Conservation (phyloP, 2,797 vertebrate genomes). For the Epinephelus coioides region DNA sequence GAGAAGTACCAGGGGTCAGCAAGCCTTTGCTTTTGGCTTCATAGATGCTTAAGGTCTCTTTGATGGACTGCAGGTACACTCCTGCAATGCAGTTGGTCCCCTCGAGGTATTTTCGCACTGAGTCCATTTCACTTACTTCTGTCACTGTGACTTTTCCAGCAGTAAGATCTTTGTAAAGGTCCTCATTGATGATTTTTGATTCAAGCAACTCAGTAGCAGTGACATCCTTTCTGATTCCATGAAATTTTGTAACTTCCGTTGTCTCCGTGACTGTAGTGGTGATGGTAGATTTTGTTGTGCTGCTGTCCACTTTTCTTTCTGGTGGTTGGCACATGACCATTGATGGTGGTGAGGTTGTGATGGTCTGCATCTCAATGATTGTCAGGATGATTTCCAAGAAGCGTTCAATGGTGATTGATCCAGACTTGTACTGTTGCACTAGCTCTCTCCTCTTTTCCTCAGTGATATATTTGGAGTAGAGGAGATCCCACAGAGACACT, state of each 20-base stretch:
- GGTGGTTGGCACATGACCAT: not conserved
- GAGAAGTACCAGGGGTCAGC: constrained; percentile 1
- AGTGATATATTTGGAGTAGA: constrained; percentile 87
- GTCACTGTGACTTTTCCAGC: constrained; percentile 76
- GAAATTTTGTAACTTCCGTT: constrained; percentile 53
- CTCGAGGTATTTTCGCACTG: constrained; percentile 75
- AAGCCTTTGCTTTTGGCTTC: not conserved
- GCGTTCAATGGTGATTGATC: constrained; percentile 69
- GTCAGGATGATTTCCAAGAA: constrained; percentile 64
- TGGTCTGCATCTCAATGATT: not conserved
- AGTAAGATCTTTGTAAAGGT: constrained; percentile 78
- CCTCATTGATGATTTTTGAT: constrained; percentile 78
- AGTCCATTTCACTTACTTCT: constrained; percentile 78
- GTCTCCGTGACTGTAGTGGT: constrained; percentile 52
- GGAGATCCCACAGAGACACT: constrained; percentile 86
- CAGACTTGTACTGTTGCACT: constrained; percentile 81
- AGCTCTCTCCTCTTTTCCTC: constrained; percentile 85
- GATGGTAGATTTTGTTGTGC: not conserved
- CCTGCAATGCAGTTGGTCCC: constrained; percentile 85
- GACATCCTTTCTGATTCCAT: constrained; percentile 71
- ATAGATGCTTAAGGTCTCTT: constrained; percentile 63
- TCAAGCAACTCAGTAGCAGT: constrained; percentile 78
- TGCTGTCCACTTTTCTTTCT: not conserved
- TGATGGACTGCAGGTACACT: constrained; percentile 80
- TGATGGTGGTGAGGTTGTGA: not conserved